Evolutionary conservation across 2,797 vertebrate genomes (phyloP).

Genomic region (Nothura maculosa): DNA sequence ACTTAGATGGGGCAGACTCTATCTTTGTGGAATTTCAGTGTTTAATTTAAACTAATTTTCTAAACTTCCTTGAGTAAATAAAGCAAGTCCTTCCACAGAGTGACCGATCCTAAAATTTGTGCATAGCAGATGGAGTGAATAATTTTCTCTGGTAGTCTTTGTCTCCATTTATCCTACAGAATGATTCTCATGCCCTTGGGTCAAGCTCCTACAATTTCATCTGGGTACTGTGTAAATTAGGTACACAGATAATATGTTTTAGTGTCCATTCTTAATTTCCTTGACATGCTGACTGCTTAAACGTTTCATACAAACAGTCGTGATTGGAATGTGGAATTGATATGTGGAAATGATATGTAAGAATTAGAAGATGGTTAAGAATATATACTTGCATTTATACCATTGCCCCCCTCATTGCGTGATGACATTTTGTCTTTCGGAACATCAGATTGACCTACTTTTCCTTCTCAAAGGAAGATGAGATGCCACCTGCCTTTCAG

Average conservation of each 20-base stretch:
- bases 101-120: background rate
- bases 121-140: background rate
- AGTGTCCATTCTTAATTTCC: background rate
- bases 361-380: background rate
- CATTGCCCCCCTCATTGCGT: background rate
- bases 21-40: background rate
- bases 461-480: background rate
- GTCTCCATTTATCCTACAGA: background rate
- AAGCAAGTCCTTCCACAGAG: fast-evolving
- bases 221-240: background rate
- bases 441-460: background rate
- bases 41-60: background rate
- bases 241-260: fast-evolving
- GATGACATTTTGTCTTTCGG: background rate
- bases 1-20: background rate
- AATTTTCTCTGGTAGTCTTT: background rate
- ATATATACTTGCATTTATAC: background rate
- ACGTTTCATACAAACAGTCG: background rate
- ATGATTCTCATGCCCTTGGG: background rate
- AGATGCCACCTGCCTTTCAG: fast-evolving
- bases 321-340: background rate
- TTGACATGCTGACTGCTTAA: background rate
- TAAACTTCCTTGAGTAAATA: background rate
- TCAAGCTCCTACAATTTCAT: background rate
- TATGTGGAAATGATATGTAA: background rate